Evolutionary conservation across 2,797 vertebrate genomes (phyloP), one percentile per base, ranked within the genome.

Genomic region (Crenuchus spilurus): DNA sequence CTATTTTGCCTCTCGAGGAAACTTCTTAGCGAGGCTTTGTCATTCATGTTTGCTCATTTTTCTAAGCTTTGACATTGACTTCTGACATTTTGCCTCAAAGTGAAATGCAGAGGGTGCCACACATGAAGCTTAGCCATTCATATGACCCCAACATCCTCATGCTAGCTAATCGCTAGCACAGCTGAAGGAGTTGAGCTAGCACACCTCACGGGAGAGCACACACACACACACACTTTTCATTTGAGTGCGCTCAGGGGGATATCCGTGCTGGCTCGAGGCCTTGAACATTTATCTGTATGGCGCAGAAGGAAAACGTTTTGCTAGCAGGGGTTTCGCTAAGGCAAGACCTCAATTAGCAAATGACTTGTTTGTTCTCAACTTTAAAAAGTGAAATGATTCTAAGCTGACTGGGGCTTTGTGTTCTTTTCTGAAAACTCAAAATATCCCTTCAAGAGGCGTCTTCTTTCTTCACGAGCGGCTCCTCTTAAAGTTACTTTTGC

Each of bases 1-100:
- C 77, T 78, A 75, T 81, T 76, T 81, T 77, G 62, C 80, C 84
- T 83, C 55, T 84, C 41, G 61, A 80, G 82, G 82, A 83, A 83
- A 79, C 74, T 3, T 16, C 6, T 48, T 68, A 49, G 60, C 44
- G n/a, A 4, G 33, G 31, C 28, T 67, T n/a, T 11, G 46, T 72
- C 46, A 58, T 31, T 60, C n/a, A 42, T 54, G 28, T n/a, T n/a
- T n/a, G n/a, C n/a, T 68, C 33, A 11, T 10, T 51, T 44, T 11
- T 24, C 24, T 30, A 24, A n/a, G 24, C 16, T 46, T 64, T n/a
- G 39, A 44, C 24, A 8, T 6, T n/a, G 28, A 63, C 18, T 22
- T 2, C 35, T 6, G 57, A 0, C 31, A 33, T 7, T 57, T 60
- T 22, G 16, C 35, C 58, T 26, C 58, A 77, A 58, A 57, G 7